Evolutionary conservation across 2,113 vertebrate genomes (phyloP).

Genomic region (Telmatochromis sp.): DNA sequence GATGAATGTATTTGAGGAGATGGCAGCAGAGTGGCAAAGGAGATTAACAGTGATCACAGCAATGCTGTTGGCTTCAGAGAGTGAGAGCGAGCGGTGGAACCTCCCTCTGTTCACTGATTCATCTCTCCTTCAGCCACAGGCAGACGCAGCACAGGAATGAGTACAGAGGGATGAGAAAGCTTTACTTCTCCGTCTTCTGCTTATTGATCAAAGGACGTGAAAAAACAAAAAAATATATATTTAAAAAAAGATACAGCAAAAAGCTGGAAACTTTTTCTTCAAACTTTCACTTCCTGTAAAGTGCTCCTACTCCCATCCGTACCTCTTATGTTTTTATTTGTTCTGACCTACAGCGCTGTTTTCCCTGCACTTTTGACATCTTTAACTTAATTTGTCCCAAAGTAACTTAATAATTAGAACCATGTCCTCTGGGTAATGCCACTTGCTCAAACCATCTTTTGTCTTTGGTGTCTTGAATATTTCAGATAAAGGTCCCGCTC

Average conservation of each 20-base stretch:
- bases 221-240: neutral
- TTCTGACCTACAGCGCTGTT: neutral
- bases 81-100: slow-evolving; percentile 36
- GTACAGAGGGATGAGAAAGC: slow-evolving; percentile 49
- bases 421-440: neutral
- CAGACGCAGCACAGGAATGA: slow-evolving; percentile 42
- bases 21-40: slow-evolving; percentile 62
- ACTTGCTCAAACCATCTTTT: neutral
- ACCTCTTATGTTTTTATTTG: neutral
- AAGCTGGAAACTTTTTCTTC: slow-evolving; percentile 25
- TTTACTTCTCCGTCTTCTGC: slow-evolving; percentile 54
- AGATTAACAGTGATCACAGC: slow-evolving; percentile 67
- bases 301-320: neutral
- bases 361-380: neutral
- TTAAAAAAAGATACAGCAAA: slow-evolving; percentile 13
- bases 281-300: slow-evolving; percentile 30
- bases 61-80: slow-evolving; percentile 55
- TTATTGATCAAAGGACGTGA: slow-evolving; percentile 56
- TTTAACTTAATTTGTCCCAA: neutral
- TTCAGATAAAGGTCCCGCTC: neutral
- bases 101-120: slow-evolving; percentile 56
- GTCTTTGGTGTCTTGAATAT: neutral
- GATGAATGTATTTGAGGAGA: slow-evolving; percentile 62
- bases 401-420: neutral
- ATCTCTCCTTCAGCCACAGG: slow-evolving; percentile 58